Evolutionary conservation across 23 tunicate species (phyloP).

Genomic region (Trididemnum clinides): DNA sequence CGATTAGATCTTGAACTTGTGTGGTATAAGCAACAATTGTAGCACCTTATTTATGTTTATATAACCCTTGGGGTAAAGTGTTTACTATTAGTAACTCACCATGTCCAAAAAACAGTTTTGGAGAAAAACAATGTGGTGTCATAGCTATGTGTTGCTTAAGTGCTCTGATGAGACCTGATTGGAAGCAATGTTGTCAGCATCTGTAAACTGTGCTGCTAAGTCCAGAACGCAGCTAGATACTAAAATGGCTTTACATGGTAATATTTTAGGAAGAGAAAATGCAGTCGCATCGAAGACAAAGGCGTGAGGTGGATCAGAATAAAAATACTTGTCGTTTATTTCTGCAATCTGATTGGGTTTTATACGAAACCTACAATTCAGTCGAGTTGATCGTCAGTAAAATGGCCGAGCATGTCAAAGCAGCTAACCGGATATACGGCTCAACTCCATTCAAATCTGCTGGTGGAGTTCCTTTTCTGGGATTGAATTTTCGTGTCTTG

Average conservation of each 20-base stretch:
- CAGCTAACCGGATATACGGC: constrained; percentile 60
- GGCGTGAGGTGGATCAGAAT: constrained; percentile 38
- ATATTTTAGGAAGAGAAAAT: not conserved
- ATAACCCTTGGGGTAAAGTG: too few species aligned
- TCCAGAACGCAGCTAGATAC: not conserved
- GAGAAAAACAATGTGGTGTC: too few species aligned
- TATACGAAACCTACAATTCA: constrained; percentile 40
- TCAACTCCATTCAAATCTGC: constrained; percentile 47
- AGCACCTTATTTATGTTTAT: too few species aligned
- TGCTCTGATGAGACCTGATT: too few species aligned
- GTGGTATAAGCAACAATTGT: too few species aligned
- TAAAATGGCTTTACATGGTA: not conserved
- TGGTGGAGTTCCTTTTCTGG: constrained; percentile 28
- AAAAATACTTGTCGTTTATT: constrained; percentile 61
- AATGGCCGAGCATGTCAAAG: constrained; percentile 89
- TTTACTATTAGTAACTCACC: too few species aligned
- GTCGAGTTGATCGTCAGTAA: constrained; percentile 68
- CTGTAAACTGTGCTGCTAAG: not conserved
- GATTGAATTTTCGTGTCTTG: constrained; percentile 65
- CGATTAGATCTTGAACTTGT: too few species aligned
- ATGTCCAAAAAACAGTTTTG: too few species aligned
- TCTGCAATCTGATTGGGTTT: constrained; percentile 68
- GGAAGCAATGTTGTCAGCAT: not conserved
- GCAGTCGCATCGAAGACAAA: not conserved
- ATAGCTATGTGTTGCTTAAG: too few species aligned